Conservation (phyloP, 2,888 invertebrate genomes). For the Steinernema carpocapsae region DNA sequence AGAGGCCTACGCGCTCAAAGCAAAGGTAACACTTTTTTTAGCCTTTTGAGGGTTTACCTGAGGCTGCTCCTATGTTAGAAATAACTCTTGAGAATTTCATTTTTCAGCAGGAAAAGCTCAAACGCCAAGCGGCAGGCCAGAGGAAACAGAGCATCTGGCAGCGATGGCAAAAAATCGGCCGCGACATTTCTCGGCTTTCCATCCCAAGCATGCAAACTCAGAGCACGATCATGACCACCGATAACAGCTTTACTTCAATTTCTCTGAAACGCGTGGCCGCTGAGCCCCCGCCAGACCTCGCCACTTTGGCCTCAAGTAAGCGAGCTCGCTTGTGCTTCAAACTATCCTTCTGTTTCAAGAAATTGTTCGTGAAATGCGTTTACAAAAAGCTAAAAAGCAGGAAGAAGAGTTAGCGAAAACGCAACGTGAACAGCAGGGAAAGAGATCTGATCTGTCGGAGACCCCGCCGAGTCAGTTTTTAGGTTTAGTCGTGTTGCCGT, state of each 20-base stretch:
- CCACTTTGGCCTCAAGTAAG: constrained; percentile 22
- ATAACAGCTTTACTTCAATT: constrained; percentile 21
- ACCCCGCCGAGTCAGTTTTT: constrained; percentile 22
- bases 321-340: background rate
- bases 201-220: constrained; percentile 31
- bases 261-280: constrained; percentile 34
- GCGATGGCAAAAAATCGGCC: constrained; percentile 44
- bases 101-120: constrained; percentile 53
- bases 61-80: too few relatives aligned
- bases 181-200: constrained; percentile 35
- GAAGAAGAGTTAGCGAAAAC: constrained; percentile 1
- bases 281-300: constrained; percentile 9
- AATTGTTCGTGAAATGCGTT: constrained; percentile 27
- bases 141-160: constrained; percentile 58
- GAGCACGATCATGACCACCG: constrained; percentile 37
- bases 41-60: too few relatives aligned
- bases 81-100: too few relatives aligned
- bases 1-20: constrained; percentile 64
- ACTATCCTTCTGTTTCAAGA: constrained; percentile 15
- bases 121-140: constrained; percentile 45
- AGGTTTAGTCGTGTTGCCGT: background rate
- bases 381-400: constrained; percentile 24
- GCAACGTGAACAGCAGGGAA: background rate
- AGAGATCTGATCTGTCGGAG: constrained; percentile 9
- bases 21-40: constrained; percentile 46